These are phyloP conservation scores for Lagopus leucura DNA, from an alignment of 2,113 vertebrate species.

Conservation along the genomic window DNA sequence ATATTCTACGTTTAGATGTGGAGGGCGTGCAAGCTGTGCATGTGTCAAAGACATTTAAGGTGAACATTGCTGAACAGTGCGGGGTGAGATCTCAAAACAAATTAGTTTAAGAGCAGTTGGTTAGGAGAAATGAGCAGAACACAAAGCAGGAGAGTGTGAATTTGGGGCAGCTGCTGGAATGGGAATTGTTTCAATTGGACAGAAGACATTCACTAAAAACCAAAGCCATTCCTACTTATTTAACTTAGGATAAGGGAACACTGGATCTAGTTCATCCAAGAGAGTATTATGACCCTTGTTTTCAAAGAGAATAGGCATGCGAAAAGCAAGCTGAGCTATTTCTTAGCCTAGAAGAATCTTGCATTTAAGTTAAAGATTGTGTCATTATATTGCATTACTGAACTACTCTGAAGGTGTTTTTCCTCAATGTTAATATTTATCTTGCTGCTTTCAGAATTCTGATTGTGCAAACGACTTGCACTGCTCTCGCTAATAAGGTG, in stretches of 20 bases:
- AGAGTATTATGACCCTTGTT: too few relatives aligned
- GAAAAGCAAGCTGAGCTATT: not conserved
- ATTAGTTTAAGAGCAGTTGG: not conserved
- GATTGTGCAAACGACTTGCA: not conserved
- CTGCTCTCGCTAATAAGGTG: not conserved
- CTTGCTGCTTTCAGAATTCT: not conserved
- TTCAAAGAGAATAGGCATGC: not conserved
- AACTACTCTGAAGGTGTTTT: not conserved
- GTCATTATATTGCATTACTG: not conserved
- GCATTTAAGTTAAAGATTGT: not conserved
- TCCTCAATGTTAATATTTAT: not conserved
- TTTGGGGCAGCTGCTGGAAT: not conserved
- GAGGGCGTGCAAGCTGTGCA: not conserved
- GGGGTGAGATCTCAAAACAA: not conserved
- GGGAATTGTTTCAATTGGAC: not conserved
- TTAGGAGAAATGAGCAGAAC: not conserved
- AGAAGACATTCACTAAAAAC: not conserved
- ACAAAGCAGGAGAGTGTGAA: not conserved
- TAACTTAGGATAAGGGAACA: not conserved
- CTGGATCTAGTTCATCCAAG: not conserved
- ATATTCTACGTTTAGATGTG: not conserved
- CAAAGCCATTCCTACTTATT: not conserved
- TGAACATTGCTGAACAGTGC: too few relatives aligned
- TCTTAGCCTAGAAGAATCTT: not conserved
- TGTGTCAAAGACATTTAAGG: not conserved